These are phyloP conservation scores for Gavialis gangeticus DNA, from an alignment of 2,113 vertebrate species.

Conservation along the genomic window DNA sequence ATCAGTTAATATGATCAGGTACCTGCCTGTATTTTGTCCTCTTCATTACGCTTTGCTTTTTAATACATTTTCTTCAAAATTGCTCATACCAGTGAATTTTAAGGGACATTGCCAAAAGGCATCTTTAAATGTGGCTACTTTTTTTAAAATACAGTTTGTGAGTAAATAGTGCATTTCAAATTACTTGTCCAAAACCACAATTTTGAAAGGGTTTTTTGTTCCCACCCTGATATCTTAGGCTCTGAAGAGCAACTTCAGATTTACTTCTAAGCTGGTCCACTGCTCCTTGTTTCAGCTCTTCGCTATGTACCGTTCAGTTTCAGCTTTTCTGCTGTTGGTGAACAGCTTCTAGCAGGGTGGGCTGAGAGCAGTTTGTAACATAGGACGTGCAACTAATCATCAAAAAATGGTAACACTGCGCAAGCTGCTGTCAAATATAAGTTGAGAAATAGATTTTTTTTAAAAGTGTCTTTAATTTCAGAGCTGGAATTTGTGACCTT, in stretches of 20 bases:
- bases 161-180: background rate
- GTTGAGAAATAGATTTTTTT: background rate
- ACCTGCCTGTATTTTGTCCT: background rate
- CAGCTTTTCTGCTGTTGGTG: background rate
- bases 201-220: background rate
- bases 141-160: too few relatives aligned
- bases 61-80: background rate
- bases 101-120: too few relatives aligned
- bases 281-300: background rate
- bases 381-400: background rate
- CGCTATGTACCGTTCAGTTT: background rate
- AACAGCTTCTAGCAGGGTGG: background rate
- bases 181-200: background rate
- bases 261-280: background rate
- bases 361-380: background rate
- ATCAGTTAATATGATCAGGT: background rate
- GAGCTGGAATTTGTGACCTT: background rate
- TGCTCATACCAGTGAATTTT: background rate
- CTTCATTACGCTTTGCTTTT: background rate
- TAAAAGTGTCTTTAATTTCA: background rate
- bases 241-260: too few relatives aligned
- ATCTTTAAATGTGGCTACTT: background rate
- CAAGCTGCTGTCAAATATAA: background rate
- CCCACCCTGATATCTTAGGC: background rate
- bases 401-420: background rate